These are phyloP conservation scores for Alexandromys fortis DNA, from an alignment of 2,113 vertebrate species.

Conservation along the genomic window DNA sequence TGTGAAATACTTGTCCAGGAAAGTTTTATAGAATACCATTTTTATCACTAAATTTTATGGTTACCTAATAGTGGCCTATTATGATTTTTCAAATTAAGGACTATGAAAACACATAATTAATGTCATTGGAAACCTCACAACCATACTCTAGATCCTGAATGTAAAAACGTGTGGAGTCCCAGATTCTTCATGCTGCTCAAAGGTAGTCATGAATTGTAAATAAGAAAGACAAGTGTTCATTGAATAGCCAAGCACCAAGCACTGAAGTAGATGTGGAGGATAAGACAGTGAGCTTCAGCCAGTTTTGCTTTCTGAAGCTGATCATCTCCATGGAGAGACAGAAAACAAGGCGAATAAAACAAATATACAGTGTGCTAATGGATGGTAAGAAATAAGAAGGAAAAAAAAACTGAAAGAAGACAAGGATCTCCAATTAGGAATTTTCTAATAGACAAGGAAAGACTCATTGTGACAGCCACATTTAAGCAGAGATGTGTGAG, in stretches of 20 bases:
- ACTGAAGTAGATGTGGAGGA: neutral
- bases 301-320: neutral
- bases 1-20: neutral
- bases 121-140: neutral
- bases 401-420: neutral
- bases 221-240: neutral
- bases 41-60: neutral
- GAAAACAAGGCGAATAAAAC: constrained; percentile 9
- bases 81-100: neutral
- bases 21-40: neutral
- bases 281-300: neutral
- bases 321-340: neutral
- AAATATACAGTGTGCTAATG: neutral
- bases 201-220: neutral
- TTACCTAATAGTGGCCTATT: neutral
- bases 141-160: neutral
- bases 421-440: neutral
- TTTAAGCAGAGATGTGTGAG: neutral
- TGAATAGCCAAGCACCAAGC: neutral
- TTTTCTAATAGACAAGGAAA: neutral
- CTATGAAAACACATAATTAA: neutral
- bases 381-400: neutral
- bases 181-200: neutral
- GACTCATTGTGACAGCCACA: neutral
- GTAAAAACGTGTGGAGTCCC: fast-evolving